Base-by-base conservation (phyloP, 2,797 vertebrate species). In the Darevskia nairensis region DNA sequence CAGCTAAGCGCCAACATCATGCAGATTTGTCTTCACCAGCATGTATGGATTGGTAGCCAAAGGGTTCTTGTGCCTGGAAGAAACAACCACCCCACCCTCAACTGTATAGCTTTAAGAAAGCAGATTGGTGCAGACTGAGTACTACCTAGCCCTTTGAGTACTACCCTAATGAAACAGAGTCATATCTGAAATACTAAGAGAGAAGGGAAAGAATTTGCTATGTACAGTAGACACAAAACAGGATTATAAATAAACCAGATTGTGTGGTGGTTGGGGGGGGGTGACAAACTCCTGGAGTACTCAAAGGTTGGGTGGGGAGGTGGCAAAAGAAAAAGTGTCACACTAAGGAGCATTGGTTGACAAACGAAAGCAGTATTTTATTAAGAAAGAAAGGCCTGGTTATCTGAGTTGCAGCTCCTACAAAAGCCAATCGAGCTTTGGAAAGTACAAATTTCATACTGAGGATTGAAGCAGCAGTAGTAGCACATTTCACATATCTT, bases 331-430 rank as follows among this genome's bases (percentile, higher is more conserved):
- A 94, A 92, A 50, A 92, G 93, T 89, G 94, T 94, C 91, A 93
- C 89, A 3, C 78, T 72, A 86, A 94, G 80, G 93, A 95, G 92
- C 90, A 80, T 91, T 93, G 88, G 94, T 90, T 92, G 95, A 96
- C 94, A 93, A 95, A 92, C 46, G 93, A 95, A 96, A 96, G 71
- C 80, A 85, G 86, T 86, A 95, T 95, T 90, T 86, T 92, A 94
- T 94, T 91, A 91, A 75, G 93, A 94, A 97, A 95, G 93, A 93
- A 97, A 97, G 97, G 97, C 97, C 97, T 95, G 96, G 89, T 93
- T 95, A 90, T 89, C 93, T 79, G 84, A 81, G 32, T 4, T 86
- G 95, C 94, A 96, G 95, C 93, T 94, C 86, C 66, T 59, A 87
- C 80, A 41, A 39, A 89, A 91, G 92, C 89, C 89, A 89, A 86